Conservation (phyloP, 2,113 vertebrate species). For the Atractosteus spatula region DNA sequence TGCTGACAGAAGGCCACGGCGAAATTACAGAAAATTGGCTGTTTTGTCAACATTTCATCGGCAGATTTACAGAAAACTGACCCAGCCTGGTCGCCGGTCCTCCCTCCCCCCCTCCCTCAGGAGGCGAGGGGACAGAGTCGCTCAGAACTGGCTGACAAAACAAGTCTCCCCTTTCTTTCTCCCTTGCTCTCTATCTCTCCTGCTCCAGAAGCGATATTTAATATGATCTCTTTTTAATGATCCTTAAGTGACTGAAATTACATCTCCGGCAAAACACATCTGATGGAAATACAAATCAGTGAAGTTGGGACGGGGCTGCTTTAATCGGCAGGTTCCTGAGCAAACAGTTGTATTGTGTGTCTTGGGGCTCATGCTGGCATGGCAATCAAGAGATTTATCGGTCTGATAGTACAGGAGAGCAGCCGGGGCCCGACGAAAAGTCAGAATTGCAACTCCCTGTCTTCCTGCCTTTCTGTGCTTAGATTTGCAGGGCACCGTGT, state of each 20-base stretch:
- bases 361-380: slow-evolving; percentile 16
- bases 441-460: too few relatives aligned
- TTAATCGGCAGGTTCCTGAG: slow-evolving; percentile 18
- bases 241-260: slow-evolving; percentile 81
- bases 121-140: slow-evolving; percentile 69
- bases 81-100: slow-evolving; percentile 34
- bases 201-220: slow-evolving; percentile 80
- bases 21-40: slow-evolving; percentile 93
- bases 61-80: slow-evolving; percentile 77
- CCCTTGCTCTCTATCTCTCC: slow-evolving; percentile 62
- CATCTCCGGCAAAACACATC: slow-evolving; percentile 55
- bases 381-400: slow-evolving; percentile 1
- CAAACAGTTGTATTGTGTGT: slow-evolving; percentile 36
- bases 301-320: slow-evolving; percentile 35
- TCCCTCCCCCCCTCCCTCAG: slow-evolving; percentile 45
- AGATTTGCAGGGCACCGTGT: too few relatives aligned
- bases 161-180: slow-evolving; percentile 81
- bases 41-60: slow-evolving; percentile 94
- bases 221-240: slow-evolving; percentile 91
- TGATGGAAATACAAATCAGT: slow-evolving; percentile 27
- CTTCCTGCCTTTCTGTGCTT: too few relatives aligned
- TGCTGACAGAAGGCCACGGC: slow-evolving; percentile 74
- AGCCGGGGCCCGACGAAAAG: too few relatives aligned
- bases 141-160: slow-evolving; percentile 82
- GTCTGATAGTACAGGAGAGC: too few relatives aligned